phyloP scores from a whole-genome alignment of 2,113 vertebrate species.

The Aplodontia rufa region DNA sequence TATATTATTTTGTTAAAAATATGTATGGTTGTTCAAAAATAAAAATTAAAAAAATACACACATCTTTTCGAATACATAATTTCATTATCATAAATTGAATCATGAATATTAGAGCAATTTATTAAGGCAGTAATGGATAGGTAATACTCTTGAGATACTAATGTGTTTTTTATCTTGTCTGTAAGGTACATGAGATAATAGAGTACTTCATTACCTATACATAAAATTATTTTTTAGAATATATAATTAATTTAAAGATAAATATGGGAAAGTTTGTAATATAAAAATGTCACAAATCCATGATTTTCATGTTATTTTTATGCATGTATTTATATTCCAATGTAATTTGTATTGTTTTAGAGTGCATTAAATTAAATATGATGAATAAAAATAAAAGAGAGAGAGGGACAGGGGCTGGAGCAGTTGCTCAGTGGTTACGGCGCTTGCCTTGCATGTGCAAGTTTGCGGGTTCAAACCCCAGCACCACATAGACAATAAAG shows the following conservation, averaged over 20 bases:
- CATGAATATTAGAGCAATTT: not conserved
- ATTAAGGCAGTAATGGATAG: not conserved
- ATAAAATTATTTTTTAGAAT: not conserved
- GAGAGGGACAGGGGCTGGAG: too few species aligned
- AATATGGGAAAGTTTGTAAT: not conserved
- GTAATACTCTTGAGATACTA: not conserved
- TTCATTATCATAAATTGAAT: conserved; percentile 21
- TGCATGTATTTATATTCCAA: not conserved
- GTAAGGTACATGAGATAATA: not conserved
- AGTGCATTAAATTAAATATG: too few species aligned
- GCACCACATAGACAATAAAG: too few species aligned
- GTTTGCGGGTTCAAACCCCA: too few species aligned
- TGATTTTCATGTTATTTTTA: not conserved
- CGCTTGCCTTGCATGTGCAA: too few species aligned
- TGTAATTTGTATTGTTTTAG: not conserved
- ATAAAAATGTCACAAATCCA: not conserved
- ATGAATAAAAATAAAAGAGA: too few species aligned
- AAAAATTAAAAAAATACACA: not conserved
- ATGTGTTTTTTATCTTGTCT: not conserved
- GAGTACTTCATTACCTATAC: not conserved
- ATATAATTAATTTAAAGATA: not conserved
- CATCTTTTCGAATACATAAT: not conserved
- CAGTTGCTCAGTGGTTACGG: too few species aligned
- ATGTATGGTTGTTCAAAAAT: too few species aligned
- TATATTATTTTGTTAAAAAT: too few species aligned